Percentiles rank a stretch among this genome's conserved stretches.
Conservation (phyloP, 2,113 vertebrate genomes). For the Catagonus wagneri region DNA sequence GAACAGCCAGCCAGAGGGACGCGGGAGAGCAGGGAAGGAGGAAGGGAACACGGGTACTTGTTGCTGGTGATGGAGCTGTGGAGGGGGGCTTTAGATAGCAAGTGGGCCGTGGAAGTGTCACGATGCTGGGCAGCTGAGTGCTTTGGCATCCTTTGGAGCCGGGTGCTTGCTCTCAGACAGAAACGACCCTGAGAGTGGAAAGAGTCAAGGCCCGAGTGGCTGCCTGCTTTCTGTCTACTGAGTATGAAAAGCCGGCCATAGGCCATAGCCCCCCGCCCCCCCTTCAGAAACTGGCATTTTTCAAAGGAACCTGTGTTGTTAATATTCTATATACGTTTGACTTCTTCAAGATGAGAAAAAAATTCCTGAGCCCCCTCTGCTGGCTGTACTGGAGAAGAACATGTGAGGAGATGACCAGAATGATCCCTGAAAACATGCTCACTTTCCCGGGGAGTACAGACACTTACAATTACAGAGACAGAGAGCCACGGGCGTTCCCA, state of each 20-base stretch:
- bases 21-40: background rate
- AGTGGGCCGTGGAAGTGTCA: background rate
- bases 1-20: background rate
- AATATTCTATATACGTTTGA: background rate
- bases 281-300: conserved; percentile 23
- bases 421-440: background rate
- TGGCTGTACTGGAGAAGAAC: conserved; percentile 71
- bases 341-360: conserved; percentile 66
- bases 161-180: background rate
- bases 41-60: background rate
- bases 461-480: background rate
- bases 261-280: background rate
- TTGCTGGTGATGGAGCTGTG: background rate
- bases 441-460: background rate
- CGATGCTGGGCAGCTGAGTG: background rate
- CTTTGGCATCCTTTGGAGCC: background rate
- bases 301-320: conserved; percentile 18
- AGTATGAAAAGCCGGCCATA: conserved; percentile 14
- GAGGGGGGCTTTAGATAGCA: background rate
- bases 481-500: background rate
- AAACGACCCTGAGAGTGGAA: background rate
- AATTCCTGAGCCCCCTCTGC: conserved; percentile 80
- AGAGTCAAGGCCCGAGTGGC: background rate
- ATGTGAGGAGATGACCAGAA: conserved; percentile 44
- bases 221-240: conserved; percentile 34